Conservation (phyloP, 2,113 vertebrate species). For the Capreolus pygargus region DNA sequence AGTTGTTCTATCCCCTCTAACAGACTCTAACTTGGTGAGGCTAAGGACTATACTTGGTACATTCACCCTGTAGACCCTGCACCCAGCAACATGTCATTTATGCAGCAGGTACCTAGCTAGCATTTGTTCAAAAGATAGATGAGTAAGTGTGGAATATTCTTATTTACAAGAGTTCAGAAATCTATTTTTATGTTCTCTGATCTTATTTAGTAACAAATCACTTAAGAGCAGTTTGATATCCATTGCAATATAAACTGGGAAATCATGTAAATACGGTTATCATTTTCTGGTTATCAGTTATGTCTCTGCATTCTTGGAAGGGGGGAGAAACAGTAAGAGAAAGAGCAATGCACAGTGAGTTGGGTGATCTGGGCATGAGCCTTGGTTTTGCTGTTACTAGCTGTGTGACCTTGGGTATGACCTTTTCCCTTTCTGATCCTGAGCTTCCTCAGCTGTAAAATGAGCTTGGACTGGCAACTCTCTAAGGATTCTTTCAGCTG, state of each 20-base stretch:
- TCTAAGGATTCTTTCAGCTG: constrained; percentile 40
- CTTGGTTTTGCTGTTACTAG: not conserved
- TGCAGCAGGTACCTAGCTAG: not conserved
- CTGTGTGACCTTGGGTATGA: constrained; percentile 41
- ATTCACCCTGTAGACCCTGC: not conserved
- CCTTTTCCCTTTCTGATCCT: not conserved
- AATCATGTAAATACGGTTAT: constrained; percentile 11
- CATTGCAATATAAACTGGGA: constrained; percentile 27
- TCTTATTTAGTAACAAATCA: constrained; percentile 48
- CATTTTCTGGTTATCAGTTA: not conserved
- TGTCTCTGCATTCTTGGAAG: not conserved
- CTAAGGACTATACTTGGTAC: not conserved
- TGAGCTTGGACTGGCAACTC: constrained; percentile 23
- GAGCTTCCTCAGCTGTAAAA: constrained; percentile 63
- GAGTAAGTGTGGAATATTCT: not conserved
- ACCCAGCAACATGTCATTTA: not conserved
- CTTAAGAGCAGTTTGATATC: constrained; percentile 39
- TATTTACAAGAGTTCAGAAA: not conserved
- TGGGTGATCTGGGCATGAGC: not conserved
- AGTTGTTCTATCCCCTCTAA: not conserved
- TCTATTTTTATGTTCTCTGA: constrained; percentile 37
- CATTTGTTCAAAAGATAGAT: not conserved
- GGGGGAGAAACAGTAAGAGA: not conserved
- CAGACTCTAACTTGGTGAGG: not conserved
- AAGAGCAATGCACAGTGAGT: not conserved